phyloP scores from a whole-genome alignment of 2,888 invertebrate species.

The Tetropium fuscum region DNA sequence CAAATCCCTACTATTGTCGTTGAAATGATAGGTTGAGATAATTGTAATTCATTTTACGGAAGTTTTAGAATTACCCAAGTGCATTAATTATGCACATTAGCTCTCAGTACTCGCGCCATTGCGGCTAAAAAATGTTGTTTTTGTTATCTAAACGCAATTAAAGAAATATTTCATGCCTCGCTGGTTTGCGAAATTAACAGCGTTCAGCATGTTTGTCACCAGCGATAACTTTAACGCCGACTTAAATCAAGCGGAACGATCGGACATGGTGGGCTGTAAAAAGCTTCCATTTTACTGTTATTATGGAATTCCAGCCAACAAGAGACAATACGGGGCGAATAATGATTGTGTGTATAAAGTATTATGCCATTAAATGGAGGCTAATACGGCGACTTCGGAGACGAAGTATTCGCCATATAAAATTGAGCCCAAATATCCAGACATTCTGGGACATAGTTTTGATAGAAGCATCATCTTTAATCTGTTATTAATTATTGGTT shows the following conservation, averaged over 20 bases:
- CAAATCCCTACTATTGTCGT: too few relatives aligned
- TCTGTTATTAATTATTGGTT: too few relatives aligned
- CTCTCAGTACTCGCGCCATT: too few relatives aligned
- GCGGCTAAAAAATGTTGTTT: too few relatives aligned
- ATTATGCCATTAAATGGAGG: not conserved
- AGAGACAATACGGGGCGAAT: conserved; percentile 1
- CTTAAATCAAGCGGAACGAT: conserved; percentile 1
- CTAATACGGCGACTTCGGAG: not conserved
- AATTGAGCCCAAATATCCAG: too few relatives aligned
- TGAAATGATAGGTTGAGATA: too few relatives aligned
- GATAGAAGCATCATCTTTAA: too few relatives aligned
- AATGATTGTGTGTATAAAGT: conserved; percentile 5
- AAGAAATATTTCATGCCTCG: not conserved
- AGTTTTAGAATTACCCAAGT: too few relatives aligned
- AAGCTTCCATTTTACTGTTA: conserved; percentile 10
- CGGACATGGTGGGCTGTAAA: conserved; percentile 1
- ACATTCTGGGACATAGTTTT: too few relatives aligned
- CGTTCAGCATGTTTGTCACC: not conserved
- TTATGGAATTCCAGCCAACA: not conserved
- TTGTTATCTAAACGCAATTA: not conserved
- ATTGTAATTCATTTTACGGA: too few relatives aligned
- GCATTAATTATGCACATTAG: too few relatives aligned
- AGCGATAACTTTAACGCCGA: conserved; percentile 4
- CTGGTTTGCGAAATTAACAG: not conserved
- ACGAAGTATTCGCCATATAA: too few relatives aligned